Base-by-base conservation (phyloP, 2,888 invertebrate genomes). In the Chromoteleia sp. region DNA sequence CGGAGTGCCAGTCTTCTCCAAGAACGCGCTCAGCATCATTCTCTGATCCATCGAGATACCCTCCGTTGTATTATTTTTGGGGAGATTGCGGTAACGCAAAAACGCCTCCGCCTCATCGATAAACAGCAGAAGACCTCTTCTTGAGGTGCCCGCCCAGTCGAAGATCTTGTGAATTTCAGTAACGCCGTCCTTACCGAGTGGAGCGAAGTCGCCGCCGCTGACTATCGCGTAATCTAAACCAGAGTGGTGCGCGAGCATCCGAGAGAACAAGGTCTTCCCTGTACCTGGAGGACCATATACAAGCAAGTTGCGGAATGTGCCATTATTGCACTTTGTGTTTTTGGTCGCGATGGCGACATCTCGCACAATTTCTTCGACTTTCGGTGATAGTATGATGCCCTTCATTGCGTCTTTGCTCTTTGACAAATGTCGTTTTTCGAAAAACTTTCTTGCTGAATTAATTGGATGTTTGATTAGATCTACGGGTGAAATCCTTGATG, bases 31-130 rank as follows among this genome's bases (percentile, higher is more conserved):
- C 4, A 99, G 93, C 14, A 99, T 98, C 0, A 99, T 96, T 83
- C 99, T 93, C 85, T 99, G 93, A 91, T 99, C 98, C 93, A 99
- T 98, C 74, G 98, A 98, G 83, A 99, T 98, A 78, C 94, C 94
- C 90, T 98, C 98, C 0, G n/a, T n/a, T n/a, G 30, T 5, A 0
- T 14, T 63, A 7, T 33, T 56, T 0, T 36, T 52, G 7, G 29
- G 17, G 0, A 97, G 97, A 0, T 97, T 97, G 63, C 98, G 94
- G 91, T 98, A 98, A 12, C 97, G 93, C 30, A 99, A 93, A 91
- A 99, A 99, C 0, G 99, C 99, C 91, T 99, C 99, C 0, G 99
- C 99, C 93, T 99, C 99, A 90, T 99, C 99, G 79, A 99, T 97
- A 92, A 99, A 99, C 5, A 99, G 93, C 7, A 99, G 93, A 10